Evolutionary conservation across 2,888 invertebrate genomes (phyloP), one percentile per base, ranked within the genome.

Genomic region (Mythimna loreyi): DNA sequence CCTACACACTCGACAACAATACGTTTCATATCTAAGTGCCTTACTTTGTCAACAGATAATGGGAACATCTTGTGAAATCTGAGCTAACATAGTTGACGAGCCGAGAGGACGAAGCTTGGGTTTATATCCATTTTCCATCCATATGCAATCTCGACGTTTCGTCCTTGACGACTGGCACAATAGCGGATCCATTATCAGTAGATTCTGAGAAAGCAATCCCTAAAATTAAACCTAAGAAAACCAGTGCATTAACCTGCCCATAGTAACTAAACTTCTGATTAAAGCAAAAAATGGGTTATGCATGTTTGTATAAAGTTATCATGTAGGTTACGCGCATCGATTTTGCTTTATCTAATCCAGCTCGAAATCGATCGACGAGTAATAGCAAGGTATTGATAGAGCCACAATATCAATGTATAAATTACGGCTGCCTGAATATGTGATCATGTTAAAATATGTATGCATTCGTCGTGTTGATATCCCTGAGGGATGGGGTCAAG

Each of bases 1-100:
- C 92, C 92, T 84, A 83, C 86, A 90, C 90, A 88, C 81, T 87
- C 85, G 81, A 87, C 84, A 87, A 87, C 88, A 89, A 88, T 87
- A 88, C 86, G 85, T 88, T 89, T 86, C 68, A 78, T 85, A 86
- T 85, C 86, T 85, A 80, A 87, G 82, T 82, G 82, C 74, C 85
- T 85, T 81, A 83, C 83, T 86, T 87, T 84, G 84, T 82, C 84
- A 81, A 78, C 74, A 83, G 75, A 87, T 80, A 85, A 85, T 77
- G 65, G 75, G 65, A 59, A 71, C 53, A 66, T 82, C 63, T 75
- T 68, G 43, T 71, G 36, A 78, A 72, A 72, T 80, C 74, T 66
- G 33, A 72, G 47, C 40, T 70, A 66, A 65, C 59, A 60, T 55
- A 53, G 33, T 23, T 64, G 13, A 55, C 49, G 49, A 62, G 40